Conservation (phyloP, 2,888 invertebrate species). For the Pseudolycoriella hygida region DNA sequence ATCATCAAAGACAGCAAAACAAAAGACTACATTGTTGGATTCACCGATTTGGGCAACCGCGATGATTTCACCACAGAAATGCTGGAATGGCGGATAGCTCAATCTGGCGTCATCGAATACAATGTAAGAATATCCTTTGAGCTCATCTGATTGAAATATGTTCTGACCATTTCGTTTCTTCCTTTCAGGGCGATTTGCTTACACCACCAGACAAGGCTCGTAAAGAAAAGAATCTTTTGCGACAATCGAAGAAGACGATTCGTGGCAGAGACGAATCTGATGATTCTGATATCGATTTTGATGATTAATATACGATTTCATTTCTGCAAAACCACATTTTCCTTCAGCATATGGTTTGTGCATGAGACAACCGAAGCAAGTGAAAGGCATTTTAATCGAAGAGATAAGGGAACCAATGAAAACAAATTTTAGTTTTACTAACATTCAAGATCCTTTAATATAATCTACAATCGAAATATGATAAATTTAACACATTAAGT, state of each 20-base stretch:
- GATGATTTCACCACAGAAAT: slow-evolving; percentile 88
- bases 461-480: too few relatives aligned
- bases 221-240: slow-evolving; percentile 28
- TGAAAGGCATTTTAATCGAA: too few relatives aligned
- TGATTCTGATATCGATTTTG: slow-evolving; percentile 36
- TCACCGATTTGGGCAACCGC: slow-evolving; percentile 80
- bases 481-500: too few relatives aligned
- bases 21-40: slow-evolving; percentile 85
- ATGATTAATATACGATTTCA: too few relatives aligned
- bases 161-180: background rate
- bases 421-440: too few relatives aligned
- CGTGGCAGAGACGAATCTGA: slow-evolving; percentile 29
- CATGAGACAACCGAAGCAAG: too few relatives aligned
- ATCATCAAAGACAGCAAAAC: slow-evolving; percentile 74
- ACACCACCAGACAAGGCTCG: slow-evolving; percentile 40
- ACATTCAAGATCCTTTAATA: too few relatives aligned
- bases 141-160: background rate
- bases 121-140: slow-evolving; percentile 16
- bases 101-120: slow-evolving; percentile 47
- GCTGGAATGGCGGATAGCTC: slow-evolving; percentile 82
- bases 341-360: too few relatives aligned
- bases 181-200: slow-evolving; percentile 36
- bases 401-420: too few relatives aligned
- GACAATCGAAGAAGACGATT: slow-evolving; percentile 36
- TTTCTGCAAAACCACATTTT: too few relatives aligned